Percentiles rank a stretch among this genome's conserved stretches.
Evolutionary conservation across 1,140 invertebrate species (phyloP).

Genomic region (Laupala kohalensis): DNA sequence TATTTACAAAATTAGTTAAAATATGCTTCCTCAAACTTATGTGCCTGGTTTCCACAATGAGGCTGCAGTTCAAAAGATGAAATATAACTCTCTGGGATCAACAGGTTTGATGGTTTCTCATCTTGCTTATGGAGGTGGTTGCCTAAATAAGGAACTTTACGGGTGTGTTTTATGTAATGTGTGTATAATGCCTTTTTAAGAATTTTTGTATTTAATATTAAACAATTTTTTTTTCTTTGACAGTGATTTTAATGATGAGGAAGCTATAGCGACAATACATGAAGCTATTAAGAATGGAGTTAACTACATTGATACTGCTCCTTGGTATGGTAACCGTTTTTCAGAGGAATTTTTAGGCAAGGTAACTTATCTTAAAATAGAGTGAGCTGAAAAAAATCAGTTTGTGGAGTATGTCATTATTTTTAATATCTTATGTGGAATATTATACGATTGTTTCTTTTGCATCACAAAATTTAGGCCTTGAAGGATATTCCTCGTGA

Average conservation of each 20-base stretch:
- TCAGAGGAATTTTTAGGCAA: slow-evolving; percentile 64
- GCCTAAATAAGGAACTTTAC: neutral
- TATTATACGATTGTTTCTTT: neutral
- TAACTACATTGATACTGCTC: slow-evolving; percentile 84
- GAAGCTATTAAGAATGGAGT: slow-evolving; percentile 48
- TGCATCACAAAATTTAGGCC: slow-evolving; percentile 36
- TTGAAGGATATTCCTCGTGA: slow-evolving; percentile 62
- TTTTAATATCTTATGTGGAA: too few species aligned
- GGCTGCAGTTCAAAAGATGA: slow-evolving; percentile 36
- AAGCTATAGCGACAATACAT: slow-evolving; percentile 30
- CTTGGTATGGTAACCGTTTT: slow-evolving; percentile 79
- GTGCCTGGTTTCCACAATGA: slow-evolving; percentile 42
- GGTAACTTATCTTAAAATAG: too few species aligned
- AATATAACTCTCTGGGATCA: slow-evolving; percentile 38
- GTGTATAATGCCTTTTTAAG: too few species aligned
- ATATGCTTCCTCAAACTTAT: slow-evolving; percentile 37
- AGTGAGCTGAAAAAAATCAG: too few species aligned
- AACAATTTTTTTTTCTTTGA: slow-evolving; percentile 12
- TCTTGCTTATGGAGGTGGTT: slow-evolving; percentile 37
- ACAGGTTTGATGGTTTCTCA: slow-evolving; percentile 44
- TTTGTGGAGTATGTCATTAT: too few species aligned
- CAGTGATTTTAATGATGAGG: slow-evolving; percentile 23
- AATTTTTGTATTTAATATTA: neutral
- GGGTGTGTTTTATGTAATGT: too few species aligned
- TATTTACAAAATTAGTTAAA: too few species aligned